A percentile compares a stretch with the other conserved stretches of the same genome.
Conservation (phyloP, 2,888 invertebrate species). For the Ochropacha duplaris region DNA sequence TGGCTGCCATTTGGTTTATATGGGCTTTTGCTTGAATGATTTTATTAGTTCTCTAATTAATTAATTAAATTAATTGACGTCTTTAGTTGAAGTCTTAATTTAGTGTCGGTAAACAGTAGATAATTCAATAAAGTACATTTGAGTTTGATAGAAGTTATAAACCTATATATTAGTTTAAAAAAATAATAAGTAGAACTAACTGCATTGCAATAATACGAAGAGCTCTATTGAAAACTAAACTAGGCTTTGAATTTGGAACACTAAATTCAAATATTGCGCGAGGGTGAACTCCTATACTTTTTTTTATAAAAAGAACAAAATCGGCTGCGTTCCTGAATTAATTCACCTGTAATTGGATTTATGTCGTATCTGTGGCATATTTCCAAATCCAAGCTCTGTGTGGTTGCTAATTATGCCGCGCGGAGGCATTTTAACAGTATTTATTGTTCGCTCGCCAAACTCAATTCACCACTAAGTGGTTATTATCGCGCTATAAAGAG, state of each 20-base stretch:
- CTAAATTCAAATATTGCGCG: conserved; percentile 20
- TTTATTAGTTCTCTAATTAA: conserved; percentile 6
- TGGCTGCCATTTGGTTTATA: conserved; percentile 4
- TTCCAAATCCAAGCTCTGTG: conserved; percentile 52
- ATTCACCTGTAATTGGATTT: conserved; percentile 75
- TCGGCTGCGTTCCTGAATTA: conserved; percentile 60
- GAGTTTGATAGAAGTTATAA: no score
- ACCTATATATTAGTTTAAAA: no score
- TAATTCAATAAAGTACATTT: no score
- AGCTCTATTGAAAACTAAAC: background rate
- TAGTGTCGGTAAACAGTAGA: background rate
- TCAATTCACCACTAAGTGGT: conserved; percentile 53
- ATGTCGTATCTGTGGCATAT: conserved; percentile 53
- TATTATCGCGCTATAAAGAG: conserved; percentile 30
- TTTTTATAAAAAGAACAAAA: background rate
- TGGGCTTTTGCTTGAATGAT: conserved; percentile 4
- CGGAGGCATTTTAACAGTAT: conserved; percentile 62
- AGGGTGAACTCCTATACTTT: conserved; percentile 30
- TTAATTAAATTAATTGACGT: background rate
- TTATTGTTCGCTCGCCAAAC: conserved; percentile 54
- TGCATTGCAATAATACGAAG: no score
- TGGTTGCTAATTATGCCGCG: conserved; percentile 67
- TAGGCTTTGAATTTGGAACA: conserved; percentile 13
- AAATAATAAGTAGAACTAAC: no score
- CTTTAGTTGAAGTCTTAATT: background rate